Conservation (phyloP, 2,888 invertebrate genomes). For the Busseola fusca region DNA sequence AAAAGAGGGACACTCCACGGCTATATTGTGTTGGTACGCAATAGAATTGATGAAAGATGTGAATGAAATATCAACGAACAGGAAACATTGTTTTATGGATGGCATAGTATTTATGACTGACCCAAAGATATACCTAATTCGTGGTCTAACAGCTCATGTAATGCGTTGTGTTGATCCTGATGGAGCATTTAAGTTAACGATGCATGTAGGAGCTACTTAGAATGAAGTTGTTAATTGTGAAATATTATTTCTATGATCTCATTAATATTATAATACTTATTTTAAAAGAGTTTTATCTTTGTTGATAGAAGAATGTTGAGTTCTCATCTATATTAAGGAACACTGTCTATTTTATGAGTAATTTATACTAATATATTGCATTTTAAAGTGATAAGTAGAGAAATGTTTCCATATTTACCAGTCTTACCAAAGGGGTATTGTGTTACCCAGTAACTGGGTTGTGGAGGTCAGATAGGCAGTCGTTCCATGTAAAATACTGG, state of each 20-base stretch:
- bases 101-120: conserved; percentile 84
- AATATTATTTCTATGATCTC: conserved; percentile 43
- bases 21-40: conserved; percentile 89
- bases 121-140: conserved; percentile 69
- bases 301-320: conserved; percentile 24
- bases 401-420: background rate
- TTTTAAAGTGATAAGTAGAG: conserved; percentile 29
- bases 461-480: too few species aligned
- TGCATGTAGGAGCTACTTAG: conserved; percentile 60
- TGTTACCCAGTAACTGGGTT: too few species aligned
- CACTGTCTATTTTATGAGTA: conserved; percentile 31
- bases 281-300: conserved; percentile 37
- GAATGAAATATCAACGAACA: conserved; percentile 80
- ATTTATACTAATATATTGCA: conserved; percentile 26
- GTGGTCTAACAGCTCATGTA: conserved; percentile 73
- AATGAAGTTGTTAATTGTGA: background rate
- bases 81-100: conserved; percentile 81
- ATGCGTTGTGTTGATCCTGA: conserved; percentile 74
- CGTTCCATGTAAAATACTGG: too few species aligned
- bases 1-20: conserved; percentile 82
- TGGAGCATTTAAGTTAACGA: conserved; percentile 76
- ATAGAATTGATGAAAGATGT: conserved; percentile 81
- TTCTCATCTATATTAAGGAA: conserved; percentile 12
- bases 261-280: conserved; percentile 23
- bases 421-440: too few species aligned